Evolutionary conservation across 2,797 vertebrate genomes (phyloP).

Genomic region (Microcaecilia unicolor): DNA sequence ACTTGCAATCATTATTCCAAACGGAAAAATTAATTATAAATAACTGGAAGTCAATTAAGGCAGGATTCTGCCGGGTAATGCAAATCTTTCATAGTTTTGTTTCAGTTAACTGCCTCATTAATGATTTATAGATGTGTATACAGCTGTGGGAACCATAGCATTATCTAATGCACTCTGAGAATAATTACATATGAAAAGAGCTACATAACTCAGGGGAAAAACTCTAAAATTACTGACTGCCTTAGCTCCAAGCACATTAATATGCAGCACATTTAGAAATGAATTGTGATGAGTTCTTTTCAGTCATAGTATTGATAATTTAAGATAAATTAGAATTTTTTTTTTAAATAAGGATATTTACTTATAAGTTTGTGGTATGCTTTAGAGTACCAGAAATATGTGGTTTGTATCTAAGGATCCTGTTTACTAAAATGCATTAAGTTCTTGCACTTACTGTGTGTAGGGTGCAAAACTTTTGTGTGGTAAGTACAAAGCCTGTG

Average conservation of each 20-base stretch:
- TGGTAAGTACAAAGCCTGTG: no score
- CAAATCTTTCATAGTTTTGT: constrained; percentile 65
- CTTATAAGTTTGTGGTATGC: no score
- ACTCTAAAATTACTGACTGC: constrained; percentile 49
- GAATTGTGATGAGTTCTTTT: constrained; percentile 31
- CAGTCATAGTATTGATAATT: constrained; percentile 11
- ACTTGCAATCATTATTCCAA: constrained; percentile 53
- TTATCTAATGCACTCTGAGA: constrained; percentile 61
- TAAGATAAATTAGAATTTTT: constrained; percentile 13
- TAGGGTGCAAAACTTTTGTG: no score
- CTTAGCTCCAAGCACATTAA: constrained; percentile 51
- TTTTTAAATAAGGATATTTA: constrained; percentile 6
- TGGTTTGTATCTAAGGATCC: no score
- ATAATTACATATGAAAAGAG: constrained; percentile 63
- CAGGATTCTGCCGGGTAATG: constrained; percentile 48
- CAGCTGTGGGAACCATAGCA: constrained; percentile 55
- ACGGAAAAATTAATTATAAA: constrained; percentile 66
- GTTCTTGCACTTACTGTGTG: no score
- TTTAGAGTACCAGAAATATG: no score
- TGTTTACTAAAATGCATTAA: no score
- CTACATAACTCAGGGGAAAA: constrained; percentile 45
- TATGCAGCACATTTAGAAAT: constrained; percentile 42
- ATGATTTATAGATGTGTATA: constrained; percentile 66
- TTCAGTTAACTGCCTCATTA: constrained; percentile 67
- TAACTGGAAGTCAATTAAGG: constrained; percentile 63